Percentiles rank a stretch among this genome's conserved stretches.
Conservation (phyloP, 1,140 invertebrate genomes). For the Venustaconcha ellipsiformis region DNA sequence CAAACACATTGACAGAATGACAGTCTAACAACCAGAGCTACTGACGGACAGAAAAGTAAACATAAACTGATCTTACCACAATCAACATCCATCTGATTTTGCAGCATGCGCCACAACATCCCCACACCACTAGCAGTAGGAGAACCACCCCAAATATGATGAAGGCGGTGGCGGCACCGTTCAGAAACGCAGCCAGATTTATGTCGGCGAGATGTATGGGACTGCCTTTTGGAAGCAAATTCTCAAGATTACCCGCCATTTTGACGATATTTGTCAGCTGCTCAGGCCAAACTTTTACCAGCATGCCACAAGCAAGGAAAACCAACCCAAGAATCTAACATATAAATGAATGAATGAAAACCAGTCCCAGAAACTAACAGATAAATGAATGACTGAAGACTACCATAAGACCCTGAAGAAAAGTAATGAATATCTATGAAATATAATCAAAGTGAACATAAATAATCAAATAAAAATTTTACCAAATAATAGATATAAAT, state of each 20-base stretch:
- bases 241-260: background rate
- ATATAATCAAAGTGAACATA: too few relatives aligned
- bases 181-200: conserved; percentile 19
- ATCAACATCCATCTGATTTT: conserved; percentile 24
- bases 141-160: conserved; percentile 7
- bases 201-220: conserved; percentile 9
- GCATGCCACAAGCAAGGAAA: conserved; percentile 4
- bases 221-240: conserved; percentile 5
- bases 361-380: too few relatives aligned
- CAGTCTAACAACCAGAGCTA: too few relatives aligned
- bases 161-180: conserved; percentile 15
- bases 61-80: conserved; percentile 8
- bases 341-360: too few relatives aligned
- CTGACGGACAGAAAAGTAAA: background rate
- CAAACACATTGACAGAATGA: too few relatives aligned
- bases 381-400: too few relatives aligned
- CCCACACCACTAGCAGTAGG: conserved; percentile 9
- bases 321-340: conserved; percentile 13
- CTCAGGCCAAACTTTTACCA: conserved; percentile 10
- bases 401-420: too few relatives aligned
- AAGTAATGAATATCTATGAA: too few relatives aligned
- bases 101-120: conserved; percentile 12
- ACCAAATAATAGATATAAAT: too few relatives aligned
- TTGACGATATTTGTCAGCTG: conserved; percentile 4
- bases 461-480: too few relatives aligned